Base-by-base conservation (phyloP, 2,113 vertebrate genomes). In the Embiotoca jacksoni region DNA sequence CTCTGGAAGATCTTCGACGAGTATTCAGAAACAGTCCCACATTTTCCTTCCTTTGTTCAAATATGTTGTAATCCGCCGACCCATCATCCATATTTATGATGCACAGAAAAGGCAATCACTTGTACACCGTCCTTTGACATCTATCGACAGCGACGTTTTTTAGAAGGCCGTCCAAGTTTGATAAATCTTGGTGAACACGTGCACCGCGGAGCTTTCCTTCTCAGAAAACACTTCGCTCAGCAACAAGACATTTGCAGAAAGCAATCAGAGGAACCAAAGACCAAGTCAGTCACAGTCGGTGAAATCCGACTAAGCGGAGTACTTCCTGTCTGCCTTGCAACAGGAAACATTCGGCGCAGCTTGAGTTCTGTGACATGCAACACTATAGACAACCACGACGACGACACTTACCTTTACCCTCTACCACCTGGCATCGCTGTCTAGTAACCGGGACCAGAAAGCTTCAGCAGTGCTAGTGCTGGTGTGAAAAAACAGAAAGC, bases 261-360 rank as follows among this genome's bases (percentile, higher is more conserved):
- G 84, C 50, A 85, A 80, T 80, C 69, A 61, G 74, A 75, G 33
- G 69, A 82, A 76, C 63, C 52, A 14, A 78, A 91, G 65, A 47
- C 44, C 23, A 23, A 23, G 23, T 23, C 23, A 23, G 41, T 11
- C 68, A 75, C 41, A 83, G 44, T 54, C 86, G 68, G 80, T 61
- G 81, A 93, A 93, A 88, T 85, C 78, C 57, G 80, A 88, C 83
- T 73, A 69, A 82, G 76, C 80, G 16, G 73, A 92, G 86, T 80
- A 85, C 89, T 95, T 95, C 94, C 94, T 94, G 92, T 91, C 88
- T 90, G 63, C 62, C 55, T 81, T 35, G 55, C 82, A 73, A 94
- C 94, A 94, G 94, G 94, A 95, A 95, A 93, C 91, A 76, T 88
- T 92, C 82, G 46, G 46, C 86, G 75, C 88, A 88, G 86, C 86